Conservation (phyloP, 2,797 vertebrate genomes). For the Clarias fuscus region DNA sequence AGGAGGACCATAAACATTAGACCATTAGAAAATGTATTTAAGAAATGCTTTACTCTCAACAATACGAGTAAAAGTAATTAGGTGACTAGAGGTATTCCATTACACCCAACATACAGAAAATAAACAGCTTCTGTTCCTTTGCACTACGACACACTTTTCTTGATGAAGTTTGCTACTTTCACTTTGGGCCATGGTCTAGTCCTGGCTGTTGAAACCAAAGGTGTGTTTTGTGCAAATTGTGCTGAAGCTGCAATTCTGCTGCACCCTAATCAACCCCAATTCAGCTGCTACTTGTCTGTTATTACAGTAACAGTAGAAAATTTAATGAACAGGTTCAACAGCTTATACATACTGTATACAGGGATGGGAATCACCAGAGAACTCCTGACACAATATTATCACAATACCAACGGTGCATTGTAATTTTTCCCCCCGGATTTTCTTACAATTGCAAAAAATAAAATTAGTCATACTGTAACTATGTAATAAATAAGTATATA, state of each 20-base stretch:
- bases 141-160: not conserved
- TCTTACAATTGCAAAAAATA: too few species aligned
- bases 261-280: not conserved
- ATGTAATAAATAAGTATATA: too few species aligned
- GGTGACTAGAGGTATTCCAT: too few species aligned
- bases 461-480: too few species aligned
- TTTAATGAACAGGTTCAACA: not conserved
- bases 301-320: not conserved
- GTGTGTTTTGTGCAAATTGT: not conserved
- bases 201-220: slow-evolving; percentile 14
- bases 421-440: too few species aligned
- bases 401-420: too few species aligned
- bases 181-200: not conserved
- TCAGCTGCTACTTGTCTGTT: not conserved
- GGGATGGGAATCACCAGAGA: too few species aligned
- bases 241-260: not conserved
- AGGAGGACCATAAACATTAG: not conserved
- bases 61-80: not conserved
- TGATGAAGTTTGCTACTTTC: not conserved
- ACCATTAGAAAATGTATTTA: not conserved
- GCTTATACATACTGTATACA: too few species aligned
- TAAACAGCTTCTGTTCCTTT: not conserved
- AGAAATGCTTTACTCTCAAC: not conserved
- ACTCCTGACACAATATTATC: too few species aligned
- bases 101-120: too few species aligned